A percentile compares a stretch with the other conserved stretches of the same genome.
Conservation (phyloP, 2,888 invertebrate genomes). For the Holacanthella duospinosa region DNA sequence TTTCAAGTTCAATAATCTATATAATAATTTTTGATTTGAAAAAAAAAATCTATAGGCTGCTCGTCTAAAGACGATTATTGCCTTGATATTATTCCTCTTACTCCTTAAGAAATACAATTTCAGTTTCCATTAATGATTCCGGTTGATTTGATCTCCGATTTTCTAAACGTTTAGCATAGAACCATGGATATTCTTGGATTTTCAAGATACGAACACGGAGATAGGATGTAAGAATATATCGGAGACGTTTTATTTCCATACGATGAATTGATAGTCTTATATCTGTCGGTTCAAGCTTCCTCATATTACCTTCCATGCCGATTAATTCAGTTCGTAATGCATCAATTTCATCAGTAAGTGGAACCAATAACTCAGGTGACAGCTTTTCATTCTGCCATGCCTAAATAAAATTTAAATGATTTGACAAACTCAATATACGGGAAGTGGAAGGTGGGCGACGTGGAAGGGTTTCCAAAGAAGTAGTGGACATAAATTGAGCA, state of each 20-base stretch:
- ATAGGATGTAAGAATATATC: not conserved
- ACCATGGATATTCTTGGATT: slow-evolving; percentile 8
- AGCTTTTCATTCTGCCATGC: slow-evolving; percentile 7
- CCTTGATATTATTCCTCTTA: not conserved
- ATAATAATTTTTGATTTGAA: not conserved
- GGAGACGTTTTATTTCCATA: slow-evolving; percentile 3
- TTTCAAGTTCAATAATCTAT: too few relatives aligned
- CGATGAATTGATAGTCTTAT: slow-evolving; percentile 1
- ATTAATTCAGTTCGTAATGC: not conserved
- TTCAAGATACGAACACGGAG: not conserved
- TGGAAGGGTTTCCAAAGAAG: too few relatives aligned
- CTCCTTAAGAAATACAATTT: not conserved
- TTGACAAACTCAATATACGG: not conserved
- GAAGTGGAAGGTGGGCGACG: not conserved
- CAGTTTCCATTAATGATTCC: not conserved
- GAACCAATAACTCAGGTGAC: not conserved
- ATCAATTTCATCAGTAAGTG: not conserved
- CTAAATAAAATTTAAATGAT: not conserved
- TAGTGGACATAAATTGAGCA: too few relatives aligned
- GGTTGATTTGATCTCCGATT: not conserved
- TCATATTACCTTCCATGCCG: not conserved
- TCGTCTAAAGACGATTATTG: not conserved
- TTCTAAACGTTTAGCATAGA: not conserved
- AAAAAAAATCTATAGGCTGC: too few relatives aligned
- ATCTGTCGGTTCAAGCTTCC: not conserved